Evolutionary conservation across 2,888 invertebrate species (phyloP).

Genomic region (Dynastes hyllus): DNA sequence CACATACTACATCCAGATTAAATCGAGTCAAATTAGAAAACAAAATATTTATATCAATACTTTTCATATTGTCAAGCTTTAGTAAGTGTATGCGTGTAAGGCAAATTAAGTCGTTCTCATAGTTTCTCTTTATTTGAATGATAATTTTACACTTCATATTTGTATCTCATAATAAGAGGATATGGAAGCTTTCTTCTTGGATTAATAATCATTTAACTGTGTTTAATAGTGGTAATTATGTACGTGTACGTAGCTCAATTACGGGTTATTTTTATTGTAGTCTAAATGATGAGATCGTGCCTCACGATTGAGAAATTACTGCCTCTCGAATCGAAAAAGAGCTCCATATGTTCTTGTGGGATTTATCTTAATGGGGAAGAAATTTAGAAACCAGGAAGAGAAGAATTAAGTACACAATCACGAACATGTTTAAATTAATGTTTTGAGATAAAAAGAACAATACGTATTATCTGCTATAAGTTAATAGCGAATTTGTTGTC

Average conservation of each 20-base stretch:
- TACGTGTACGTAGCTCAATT: not conserved
- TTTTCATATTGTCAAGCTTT: not conserved
- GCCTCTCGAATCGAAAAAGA: not conserved
- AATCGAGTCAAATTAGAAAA: too few relatives aligned
- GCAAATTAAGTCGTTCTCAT: too few relatives aligned
- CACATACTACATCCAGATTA: too few relatives aligned
- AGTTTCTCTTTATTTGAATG: too few relatives aligned
- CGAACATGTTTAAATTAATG: not conserved
- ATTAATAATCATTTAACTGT: not conserved
- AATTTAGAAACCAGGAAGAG: not conserved
- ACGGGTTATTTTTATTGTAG: not conserved
- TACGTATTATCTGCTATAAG: too few relatives aligned
- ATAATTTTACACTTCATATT: not conserved
- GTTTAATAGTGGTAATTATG: not conserved
- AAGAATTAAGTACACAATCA: not conserved
- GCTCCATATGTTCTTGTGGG: not conserved
- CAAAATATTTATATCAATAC: too few relatives aligned
- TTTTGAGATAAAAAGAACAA: too few relatives aligned
- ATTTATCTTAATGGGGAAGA: not conserved
- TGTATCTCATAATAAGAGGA: not conserved
- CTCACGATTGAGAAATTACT: slow-evolving; percentile 17
- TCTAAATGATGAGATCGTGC: slow-evolving; percentile 4
- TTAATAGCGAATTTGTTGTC: too few relatives aligned
- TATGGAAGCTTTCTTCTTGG: not conserved
- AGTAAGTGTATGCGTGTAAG: not conserved